Conservation (phyloP, 37 sponge, comb jelly and placozoan genomes). For the Chondrilla cf. caribensis region DNA sequence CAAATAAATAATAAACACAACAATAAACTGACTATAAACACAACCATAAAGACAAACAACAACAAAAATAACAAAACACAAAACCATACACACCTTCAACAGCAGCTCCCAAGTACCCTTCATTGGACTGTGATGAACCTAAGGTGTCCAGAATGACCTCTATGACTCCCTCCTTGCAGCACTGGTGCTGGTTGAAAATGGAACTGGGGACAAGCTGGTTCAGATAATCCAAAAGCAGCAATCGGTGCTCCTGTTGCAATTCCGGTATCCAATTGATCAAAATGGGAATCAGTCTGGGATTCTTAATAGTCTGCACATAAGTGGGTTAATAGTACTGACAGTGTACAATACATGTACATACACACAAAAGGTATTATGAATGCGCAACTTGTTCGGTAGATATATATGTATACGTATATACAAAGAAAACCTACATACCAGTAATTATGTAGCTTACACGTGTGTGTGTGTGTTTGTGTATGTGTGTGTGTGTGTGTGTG, state of each 20-base stretch:
- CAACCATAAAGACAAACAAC: neutral
- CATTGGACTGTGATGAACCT: conserved; percentile 40
- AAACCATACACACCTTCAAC: conserved; percentile 54
- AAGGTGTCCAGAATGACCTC: conserved; percentile 47
- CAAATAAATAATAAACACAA: too few relatives aligned
- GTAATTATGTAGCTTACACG: too few relatives aligned
- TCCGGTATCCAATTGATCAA: conserved; percentile 30
- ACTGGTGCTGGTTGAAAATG: conserved; percentile 65
- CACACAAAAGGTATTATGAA: too few relatives aligned
- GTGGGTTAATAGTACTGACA: too few relatives aligned
- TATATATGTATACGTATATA: too few relatives aligned
- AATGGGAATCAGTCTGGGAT: conserved; percentile 28
- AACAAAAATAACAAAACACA: neutral
- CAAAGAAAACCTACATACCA: too few relatives aligned
- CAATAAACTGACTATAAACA: neutral
- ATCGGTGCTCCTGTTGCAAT: neutral
- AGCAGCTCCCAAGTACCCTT: conserved; percentile 23
- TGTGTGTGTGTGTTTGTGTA: too few relatives aligned
- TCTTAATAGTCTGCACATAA: conserved; percentile 10
- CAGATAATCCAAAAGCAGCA: neutral
- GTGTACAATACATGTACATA: too few relatives aligned
- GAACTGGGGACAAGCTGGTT: neutral
- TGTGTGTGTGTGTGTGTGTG: too few relatives aligned
- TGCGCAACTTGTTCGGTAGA: too few relatives aligned
- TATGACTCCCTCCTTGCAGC: conserved; percentile 65